Evolutionary conservation across 2,113 vertebrate species (phyloP).

Genomic region (Dromaius novaehollandiae): DNA sequence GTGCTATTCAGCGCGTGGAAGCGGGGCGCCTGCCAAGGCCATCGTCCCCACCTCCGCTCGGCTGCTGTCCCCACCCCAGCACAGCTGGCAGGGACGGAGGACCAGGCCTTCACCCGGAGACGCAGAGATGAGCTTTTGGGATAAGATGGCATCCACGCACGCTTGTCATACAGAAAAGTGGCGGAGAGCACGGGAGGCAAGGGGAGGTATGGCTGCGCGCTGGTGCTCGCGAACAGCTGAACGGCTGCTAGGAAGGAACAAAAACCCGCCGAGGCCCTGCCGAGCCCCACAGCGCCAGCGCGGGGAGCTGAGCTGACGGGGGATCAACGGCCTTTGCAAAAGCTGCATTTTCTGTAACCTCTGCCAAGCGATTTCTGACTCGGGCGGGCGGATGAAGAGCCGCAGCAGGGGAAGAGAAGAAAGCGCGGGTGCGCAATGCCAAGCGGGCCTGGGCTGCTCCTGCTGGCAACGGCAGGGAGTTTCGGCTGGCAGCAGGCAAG

Average conservation of each 20-base stretch:
- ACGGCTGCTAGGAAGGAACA: not conserved
- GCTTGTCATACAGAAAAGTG: not conserved
- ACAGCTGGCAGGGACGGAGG: not conserved
- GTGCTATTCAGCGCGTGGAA: slow-evolving; percentile 58
- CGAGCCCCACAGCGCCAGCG: not conserved
- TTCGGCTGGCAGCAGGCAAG: not conserved
- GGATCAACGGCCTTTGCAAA: not conserved
- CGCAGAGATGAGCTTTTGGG: not conserved
- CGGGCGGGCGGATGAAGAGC: not conserved
- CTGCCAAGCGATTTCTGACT: not conserved
- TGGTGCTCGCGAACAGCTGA: not conserved
- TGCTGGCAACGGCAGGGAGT: accelerated
- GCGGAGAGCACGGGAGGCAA: not conserved
- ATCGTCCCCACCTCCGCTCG: not conserved
- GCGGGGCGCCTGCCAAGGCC: slow-evolving; percentile 70
- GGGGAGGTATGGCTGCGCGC: not conserved
- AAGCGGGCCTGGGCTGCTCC: not conserved
- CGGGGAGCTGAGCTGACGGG: not conserved
- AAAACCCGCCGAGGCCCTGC: not conserved
- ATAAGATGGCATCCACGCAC: not conserved
- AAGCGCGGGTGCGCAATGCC: accelerated
- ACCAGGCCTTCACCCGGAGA: accelerated
- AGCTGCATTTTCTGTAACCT: not conserved
- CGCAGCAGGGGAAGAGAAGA: not conserved
- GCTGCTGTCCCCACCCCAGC: not conserved